phyloP scores from a whole-genome alignment of 2,797 vertebrate species.

The Hemitrygon akajei region DNA sequence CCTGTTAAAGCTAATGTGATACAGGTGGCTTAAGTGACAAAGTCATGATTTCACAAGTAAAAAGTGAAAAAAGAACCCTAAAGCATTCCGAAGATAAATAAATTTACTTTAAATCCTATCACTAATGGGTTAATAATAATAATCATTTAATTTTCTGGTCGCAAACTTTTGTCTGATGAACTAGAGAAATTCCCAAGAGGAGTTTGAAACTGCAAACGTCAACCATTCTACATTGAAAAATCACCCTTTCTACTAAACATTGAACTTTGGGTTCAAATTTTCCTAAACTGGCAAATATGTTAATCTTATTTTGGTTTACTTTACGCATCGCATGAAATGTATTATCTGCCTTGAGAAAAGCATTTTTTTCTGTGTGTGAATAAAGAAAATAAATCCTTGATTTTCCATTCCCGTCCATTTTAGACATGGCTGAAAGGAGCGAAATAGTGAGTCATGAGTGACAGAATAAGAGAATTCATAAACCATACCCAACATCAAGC shows the following conservation, averaged over 20 bases:
- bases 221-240: not conserved
- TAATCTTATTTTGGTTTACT: not conserved
- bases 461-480: not conserved
- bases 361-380: not conserved
- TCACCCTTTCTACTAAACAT: not conserved
- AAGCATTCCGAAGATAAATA: not conserved
- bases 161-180: not conserved
- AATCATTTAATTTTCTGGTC: not conserved
- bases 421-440: not conserved
- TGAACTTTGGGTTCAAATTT: not conserved
- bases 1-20: not conserved
- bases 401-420: not conserved
- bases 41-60: not conserved
- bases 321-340: not conserved
- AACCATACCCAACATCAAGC: not conserved
- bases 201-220: not conserved
- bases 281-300: not conserved
- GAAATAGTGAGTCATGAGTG: not conserved
- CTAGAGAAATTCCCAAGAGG: not conserved
- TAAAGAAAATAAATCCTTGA: not conserved
- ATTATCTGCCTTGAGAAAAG: not conserved
- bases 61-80: not conserved
- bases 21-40: not conserved
- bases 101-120: not conserved
- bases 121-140: not conserved